Evolutionary conservation across 2,797 vertebrate genomes (phyloP).

Genomic region (Danio kyathit): DNA sequence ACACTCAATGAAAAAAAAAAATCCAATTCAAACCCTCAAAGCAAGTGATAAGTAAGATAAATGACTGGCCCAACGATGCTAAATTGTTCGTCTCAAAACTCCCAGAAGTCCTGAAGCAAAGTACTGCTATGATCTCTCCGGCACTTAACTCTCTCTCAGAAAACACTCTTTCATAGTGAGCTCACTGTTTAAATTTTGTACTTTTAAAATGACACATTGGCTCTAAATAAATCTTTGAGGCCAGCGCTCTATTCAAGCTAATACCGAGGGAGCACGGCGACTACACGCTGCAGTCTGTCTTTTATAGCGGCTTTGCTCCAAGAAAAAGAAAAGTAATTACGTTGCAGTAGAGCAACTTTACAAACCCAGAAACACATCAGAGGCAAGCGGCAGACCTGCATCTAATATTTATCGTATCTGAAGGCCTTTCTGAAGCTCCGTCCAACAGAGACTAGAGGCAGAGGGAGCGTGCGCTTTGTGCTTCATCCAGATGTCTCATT

Average conservation of each 20-base stretch:
- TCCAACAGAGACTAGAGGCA: slow-evolving; percentile 33
- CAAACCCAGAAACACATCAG: slow-evolving; percentile 30
- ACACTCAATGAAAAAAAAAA: not conserved
- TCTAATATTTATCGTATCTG: slow-evolving; percentile 68
- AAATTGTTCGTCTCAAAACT: slow-evolving; percentile 30
- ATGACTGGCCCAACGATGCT: not conserved
- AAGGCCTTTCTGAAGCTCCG: slow-evolving; percentile 59
- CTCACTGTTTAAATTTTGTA: not conserved
- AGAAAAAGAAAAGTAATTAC: slow-evolving; percentile 16
- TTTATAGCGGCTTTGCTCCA: not conserved
- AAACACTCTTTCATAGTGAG: slow-evolving; percentile 1
- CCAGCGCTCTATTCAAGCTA: not conserved
- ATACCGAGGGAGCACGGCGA: not conserved
- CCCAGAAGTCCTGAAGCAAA: slow-evolving; percentile 1
- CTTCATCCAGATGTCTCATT: slow-evolving; percentile 55
- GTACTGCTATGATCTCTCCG: not conserved
- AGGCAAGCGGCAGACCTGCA: slow-evolving; percentile 37
- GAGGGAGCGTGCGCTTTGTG: slow-evolving; percentile 51
- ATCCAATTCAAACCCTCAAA: not conserved
- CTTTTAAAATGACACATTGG: slow-evolving; percentile 11
- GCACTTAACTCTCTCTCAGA: not conserved
- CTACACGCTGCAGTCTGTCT: not conserved
- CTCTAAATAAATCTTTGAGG: slow-evolving; percentile 13
- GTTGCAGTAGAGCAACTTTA: slow-evolving; percentile 2
- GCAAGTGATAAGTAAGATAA: slow-evolving; percentile 6